phyloP scores from a whole-genome alignment of 1,140 invertebrate species.

The Paramacrobiotus metropolitanus region DNA sequence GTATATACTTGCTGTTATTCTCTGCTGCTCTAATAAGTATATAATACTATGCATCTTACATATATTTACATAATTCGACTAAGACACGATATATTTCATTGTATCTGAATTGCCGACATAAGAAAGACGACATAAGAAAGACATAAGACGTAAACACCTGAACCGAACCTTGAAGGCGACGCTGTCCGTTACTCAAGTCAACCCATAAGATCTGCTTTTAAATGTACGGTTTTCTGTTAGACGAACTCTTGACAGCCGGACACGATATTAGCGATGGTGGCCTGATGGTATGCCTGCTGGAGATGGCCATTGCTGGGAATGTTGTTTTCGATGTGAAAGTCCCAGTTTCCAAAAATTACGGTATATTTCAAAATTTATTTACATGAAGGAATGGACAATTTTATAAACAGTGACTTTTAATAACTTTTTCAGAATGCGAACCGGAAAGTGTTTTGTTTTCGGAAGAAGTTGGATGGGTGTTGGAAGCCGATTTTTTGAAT shows the following conservation, averaged over 20 bases:
- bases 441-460: slow-evolving; percentile 40
- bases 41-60: too few species aligned
- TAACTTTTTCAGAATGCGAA: too few species aligned
- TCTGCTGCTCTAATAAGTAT: too few species aligned
- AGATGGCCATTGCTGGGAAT: slow-evolving; percentile 84
- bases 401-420: too few species aligned
- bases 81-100: too few species aligned
- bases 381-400: too few species aligned
- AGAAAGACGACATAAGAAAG: too few species aligned
- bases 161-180: slow-evolving; percentile 62
- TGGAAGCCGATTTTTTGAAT: slow-evolving; percentile 43
- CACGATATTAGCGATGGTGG: slow-evolving; percentile 95
- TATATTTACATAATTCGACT: too few species aligned
- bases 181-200: slow-evolving; percentile 36
- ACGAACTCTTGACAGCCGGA: slow-evolving; percentile 65
- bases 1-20: too few species aligned
- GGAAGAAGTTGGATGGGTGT: slow-evolving; percentile 74
- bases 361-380: slow-evolving; percentile 6
- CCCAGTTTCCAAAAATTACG: not conserved
- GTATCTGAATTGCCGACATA: too few species aligned
- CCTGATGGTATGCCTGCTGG: slow-evolving; percentile 58
- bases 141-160: too few species aligned
- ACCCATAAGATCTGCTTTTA: slow-evolving; percentile 38
- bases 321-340: slow-evolving; percentile 44
- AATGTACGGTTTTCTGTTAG: too few species aligned